Evolutionary conservation across 2,797 vertebrate genomes (phyloP).

Genomic region (Bryconaethiops microstoma): DNA sequence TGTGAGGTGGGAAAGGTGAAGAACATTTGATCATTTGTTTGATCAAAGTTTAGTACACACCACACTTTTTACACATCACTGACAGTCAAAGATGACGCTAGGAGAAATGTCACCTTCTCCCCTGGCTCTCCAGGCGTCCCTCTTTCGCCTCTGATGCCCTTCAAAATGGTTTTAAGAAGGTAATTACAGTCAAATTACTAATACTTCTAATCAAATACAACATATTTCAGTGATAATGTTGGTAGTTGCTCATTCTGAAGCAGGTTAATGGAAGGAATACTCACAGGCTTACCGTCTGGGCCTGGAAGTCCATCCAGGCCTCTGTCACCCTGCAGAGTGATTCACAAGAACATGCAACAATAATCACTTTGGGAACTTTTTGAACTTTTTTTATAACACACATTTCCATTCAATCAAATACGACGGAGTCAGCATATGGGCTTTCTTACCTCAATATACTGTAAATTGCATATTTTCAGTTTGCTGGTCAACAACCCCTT

Average conservation of each 20-base stretch:
- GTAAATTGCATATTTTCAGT: neutral
- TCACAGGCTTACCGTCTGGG: conserved; percentile 80
- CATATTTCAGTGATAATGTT: neutral
- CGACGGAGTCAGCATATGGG: neutral
- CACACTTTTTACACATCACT: neutral
- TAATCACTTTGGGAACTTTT: neutral
- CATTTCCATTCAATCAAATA: neutral
- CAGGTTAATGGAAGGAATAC: conserved; percentile 57
- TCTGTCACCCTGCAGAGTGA: conserved; percentile 69
- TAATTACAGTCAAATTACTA: conserved; percentile 3
- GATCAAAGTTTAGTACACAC: neutral
- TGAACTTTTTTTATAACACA: neutral
- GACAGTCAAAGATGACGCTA: neutral
- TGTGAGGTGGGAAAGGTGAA: conserved; percentile 43
- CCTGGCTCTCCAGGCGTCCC: conserved; percentile 70
- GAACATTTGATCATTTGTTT: neutral
- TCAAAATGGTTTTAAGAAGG: conserved; percentile 1
- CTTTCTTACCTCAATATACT: neutral
- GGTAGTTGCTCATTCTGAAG: neutral
- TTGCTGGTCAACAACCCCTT: neutral
- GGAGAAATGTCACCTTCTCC: conserved; percentile 64
- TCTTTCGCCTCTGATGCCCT: conserved; percentile 70
- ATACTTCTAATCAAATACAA: neutral
- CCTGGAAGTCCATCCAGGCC: conserved; percentile 76
- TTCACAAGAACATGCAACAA: conserved; percentile 21